Percentiles rank a stretch among this genome's conserved stretches.
phyloP scores from a whole-genome alignment of 2,113 vertebrate genomes.

The Catharus minimus region DNA sequence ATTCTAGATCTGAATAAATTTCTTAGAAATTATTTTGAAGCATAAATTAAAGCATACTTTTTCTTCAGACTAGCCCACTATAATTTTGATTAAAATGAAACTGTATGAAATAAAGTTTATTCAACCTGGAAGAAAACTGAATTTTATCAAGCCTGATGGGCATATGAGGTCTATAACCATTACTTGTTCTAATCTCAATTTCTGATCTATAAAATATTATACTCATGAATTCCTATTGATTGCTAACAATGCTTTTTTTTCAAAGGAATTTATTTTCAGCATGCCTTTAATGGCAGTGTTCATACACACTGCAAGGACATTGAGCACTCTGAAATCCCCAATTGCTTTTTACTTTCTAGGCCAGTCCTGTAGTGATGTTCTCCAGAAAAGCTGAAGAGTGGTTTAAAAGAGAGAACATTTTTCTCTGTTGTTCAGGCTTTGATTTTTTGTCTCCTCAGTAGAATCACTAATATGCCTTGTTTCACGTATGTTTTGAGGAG shows the following conservation, averaged over 20 bases:
- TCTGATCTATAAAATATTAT: neutral
- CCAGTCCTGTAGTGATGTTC: slow-evolving; percentile 26
- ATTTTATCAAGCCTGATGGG: neutral
- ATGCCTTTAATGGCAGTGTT: neutral
- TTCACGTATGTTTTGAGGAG: slow-evolving; percentile 1
- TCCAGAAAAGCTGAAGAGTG: neutral
- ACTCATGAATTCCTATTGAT: neutral
- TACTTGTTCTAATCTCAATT: neutral
- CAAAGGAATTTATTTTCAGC: neutral
- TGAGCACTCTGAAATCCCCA: slow-evolving; percentile 13
- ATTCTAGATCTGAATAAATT: neutral
- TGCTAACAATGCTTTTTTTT: neutral
- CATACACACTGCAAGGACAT: neutral
- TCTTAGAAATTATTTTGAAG: neutral
- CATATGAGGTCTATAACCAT: neutral
- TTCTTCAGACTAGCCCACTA: neutral
- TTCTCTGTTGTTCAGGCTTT: slow-evolving; percentile 52
- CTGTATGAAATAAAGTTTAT: neutral
- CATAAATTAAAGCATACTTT: neutral
- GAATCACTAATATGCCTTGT: slow-evolving; percentile 15
- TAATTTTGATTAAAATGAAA: neutral
- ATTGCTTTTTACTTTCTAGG: slow-evolving; percentile 19
- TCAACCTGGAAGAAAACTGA: neutral
- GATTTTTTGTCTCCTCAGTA: slow-evolving; percentile 35
- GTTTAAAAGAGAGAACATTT: neutral